Evolutionary conservation across 2,888 invertebrate genomes (phyloP), one percentile per base, ranked within the genome.

Genomic region (Nezara viridula): DNA sequence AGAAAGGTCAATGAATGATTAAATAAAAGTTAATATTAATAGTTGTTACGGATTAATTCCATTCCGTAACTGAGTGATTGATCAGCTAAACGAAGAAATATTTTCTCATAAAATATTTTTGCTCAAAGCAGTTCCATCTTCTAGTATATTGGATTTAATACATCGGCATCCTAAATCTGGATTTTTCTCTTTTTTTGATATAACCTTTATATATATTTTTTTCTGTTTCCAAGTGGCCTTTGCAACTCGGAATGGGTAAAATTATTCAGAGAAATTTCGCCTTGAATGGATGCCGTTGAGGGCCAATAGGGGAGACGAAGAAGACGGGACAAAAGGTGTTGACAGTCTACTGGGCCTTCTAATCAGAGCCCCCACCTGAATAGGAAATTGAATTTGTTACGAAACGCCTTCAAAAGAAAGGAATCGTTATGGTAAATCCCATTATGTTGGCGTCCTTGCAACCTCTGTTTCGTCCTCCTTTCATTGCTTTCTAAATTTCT

Each of bases 381-480:
- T 81, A 81, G 81, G 81, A 81, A 81, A 81, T 81, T 81, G 81
- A 81, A 81, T 81, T 81, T 81, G 81, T 81, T 47, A 81, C 81
- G 81, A 81, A 81, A 44, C 24, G 24, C 81, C 81, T 81, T 81
- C 44, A 81, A 81, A 81, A 81, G 81, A 81, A 81, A 47, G 77
- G 44, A 81, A 81, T 81, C 81, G 40, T 81, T 81, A 81, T 81
- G 81, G 81, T 81, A 81, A 81, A 81, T 81, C 81, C 81, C 81
- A 81, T 81, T 81, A 81, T 47, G 44, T 47, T 44, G 40, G 77
- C 77, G 44, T 81, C 44, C 44, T 81, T 21, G 44, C 44, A 81
- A 40, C 44, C 81, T 81, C 44, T 81, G 81, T 81, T 81, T 81
- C 81, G n/a, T 81, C 40, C 40, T 77, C 81, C 81, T 44, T 44